phyloP scores from a whole-genome alignment of 2,888 invertebrate species.

The Hyles lineata region DNA sequence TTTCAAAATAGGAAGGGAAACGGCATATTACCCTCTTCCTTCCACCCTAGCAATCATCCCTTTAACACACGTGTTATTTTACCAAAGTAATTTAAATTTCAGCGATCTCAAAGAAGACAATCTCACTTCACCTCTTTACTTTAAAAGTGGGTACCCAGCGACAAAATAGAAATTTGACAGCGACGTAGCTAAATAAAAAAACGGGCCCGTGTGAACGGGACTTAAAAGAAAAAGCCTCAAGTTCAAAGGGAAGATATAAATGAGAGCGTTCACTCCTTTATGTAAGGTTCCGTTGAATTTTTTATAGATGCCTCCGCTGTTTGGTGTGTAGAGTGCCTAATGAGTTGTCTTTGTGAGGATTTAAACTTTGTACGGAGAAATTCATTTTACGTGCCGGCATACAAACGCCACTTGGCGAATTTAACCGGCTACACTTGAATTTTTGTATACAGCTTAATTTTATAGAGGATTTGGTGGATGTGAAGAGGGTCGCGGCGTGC shows the following conservation, averaged over 20 bases:
- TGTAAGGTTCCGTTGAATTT: conserved; percentile 65
- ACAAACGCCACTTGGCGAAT: conserved; percentile 30
- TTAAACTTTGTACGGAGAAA: conserved; percentile 60
- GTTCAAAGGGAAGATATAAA: conserved; percentile 69
- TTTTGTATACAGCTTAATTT: conserved; percentile 31
- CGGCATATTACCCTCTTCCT: not conserved
- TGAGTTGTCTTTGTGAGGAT: conserved; percentile 68
- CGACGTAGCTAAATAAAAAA: conserved; percentile 26
- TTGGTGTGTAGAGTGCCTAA: conserved; percentile 69
- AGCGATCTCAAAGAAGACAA: conserved; percentile 7
- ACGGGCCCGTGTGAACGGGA: conserved; percentile 43
- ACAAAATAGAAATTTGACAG: conserved; percentile 26
- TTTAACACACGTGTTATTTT: not conserved
- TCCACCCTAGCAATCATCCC: not conserved
- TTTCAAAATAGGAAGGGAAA: not conserved
- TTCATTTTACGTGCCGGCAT: conserved; percentile 50
- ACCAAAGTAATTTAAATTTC: not conserved
- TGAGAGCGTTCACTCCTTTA: conserved; percentile 58
- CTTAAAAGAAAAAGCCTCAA: conserved; percentile 66
- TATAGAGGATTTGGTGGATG: conserved; percentile 19
- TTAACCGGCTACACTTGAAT: conserved; percentile 31
- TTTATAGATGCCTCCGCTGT: conserved; percentile 63
- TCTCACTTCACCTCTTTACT: conserved; percentile 9
- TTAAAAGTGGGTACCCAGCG: conserved; percentile 12
- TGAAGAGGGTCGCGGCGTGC: not conserved